A percentile compares a stretch with the other conserved stretches of the same genome.
Evolutionary conservation across 2,113 vertebrate species (phyloP).

Genomic region (Ceyx melanurus): DNA sequence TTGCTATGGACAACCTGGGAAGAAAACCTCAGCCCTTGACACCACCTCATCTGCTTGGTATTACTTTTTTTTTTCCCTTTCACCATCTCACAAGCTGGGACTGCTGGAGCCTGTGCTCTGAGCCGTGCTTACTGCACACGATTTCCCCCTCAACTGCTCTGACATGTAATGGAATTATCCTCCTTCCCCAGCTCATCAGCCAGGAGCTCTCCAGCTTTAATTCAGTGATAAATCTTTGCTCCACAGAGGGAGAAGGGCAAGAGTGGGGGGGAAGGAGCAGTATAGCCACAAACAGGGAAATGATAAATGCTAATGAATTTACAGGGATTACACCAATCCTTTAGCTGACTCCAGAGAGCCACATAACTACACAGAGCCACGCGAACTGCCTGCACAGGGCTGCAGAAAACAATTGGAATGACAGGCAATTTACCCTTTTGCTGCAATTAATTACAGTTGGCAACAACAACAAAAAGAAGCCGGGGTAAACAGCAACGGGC

Average conservation of each 20-base stretch:
- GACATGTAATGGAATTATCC: conserved; percentile 46
- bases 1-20: background rate
- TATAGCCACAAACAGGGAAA: background rate
- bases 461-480: background rate
- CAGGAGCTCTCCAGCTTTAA: background rate
- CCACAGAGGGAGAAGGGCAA: background rate
- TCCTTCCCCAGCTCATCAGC: background rate
- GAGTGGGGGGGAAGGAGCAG: background rate
- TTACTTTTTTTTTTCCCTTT: accelerated
- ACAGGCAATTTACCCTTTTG: background rate
- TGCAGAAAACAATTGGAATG: background rate
- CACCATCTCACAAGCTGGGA: background rate
- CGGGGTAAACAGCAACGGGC: background rate
- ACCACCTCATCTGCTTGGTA: background rate
- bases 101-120: background rate
- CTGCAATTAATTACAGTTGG: background rate
- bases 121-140: background rate
- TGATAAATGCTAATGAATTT: conserved; percentile 53
- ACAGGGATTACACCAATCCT: conserved; percentile 17
- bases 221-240: conserved; percentile 25
- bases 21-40: background rate
- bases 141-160: background rate
- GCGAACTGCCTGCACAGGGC: background rate
- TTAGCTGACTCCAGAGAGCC: background rate
- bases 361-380: background rate